Evolutionary conservation across 2,888 invertebrate genomes (phyloP), one percentile per base, ranked within the genome.

Genomic region (Oscheius sp.): DNA sequence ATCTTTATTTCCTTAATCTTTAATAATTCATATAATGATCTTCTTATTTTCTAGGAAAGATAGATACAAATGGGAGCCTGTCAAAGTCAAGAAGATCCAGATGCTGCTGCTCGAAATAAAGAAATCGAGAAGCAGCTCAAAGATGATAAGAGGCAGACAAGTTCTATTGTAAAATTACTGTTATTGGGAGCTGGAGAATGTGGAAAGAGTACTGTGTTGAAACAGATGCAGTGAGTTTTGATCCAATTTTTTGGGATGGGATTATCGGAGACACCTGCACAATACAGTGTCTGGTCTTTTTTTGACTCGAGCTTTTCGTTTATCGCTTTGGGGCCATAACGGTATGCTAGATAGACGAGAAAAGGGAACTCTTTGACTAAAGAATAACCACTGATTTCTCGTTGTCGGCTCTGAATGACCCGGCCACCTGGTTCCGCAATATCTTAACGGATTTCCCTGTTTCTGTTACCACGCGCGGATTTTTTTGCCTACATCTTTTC

Each of bases 111-210:
- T 9, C 68, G 82, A 49, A 83, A 83, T 71, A 85, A 81, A 64
- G 87, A 86, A 68, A 87, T 87, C 71, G 87, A 87, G 72, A 83
- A 84, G 74, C 86, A 87, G 69, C 63, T 87, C 23, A 86, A 83
- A 69, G 80, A 79, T 16, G 87, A 87, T 75, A 86, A 88, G 55
- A 74, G 87, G 56, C 81, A 81, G 27, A 84, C 80, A 0, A 83
- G 85, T 23, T 82, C 82, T 56, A 87, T 88, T 61, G 87, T 87
- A 58, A 87, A 87, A 59, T 72, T 87, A 21, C 76, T 87, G 5
- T 73, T 87, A 43, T 75, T 87, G 12, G 88, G 88, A 69, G 88
- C 87, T n/a, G 88, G 88, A 77, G 88, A 88, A 82, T 88, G 88
- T 61, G 88, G 88, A 23, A 88, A 88, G 73, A 87, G 86, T 27